These are phyloP conservation scores for Crypturellus tataupa DNA, from an alignment of 2,797 vertebrate genomes.

Conservation along the genomic window DNA sequence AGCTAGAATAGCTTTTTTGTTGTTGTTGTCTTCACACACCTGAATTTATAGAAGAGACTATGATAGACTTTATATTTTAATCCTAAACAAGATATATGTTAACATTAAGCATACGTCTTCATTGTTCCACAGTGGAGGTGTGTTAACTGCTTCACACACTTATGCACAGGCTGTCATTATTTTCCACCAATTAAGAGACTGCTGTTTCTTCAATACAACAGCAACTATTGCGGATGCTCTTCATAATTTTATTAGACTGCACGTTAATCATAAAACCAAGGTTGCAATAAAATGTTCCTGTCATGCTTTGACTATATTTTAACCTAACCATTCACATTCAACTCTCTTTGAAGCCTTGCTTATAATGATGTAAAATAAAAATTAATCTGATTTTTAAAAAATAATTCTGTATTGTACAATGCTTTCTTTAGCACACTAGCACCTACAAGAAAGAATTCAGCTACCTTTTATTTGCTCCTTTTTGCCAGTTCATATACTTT, in stretches of 20 bases:
- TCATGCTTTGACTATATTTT: neutral
- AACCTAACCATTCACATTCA: neutral
- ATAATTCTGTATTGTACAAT: neutral
- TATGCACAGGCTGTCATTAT: neutral
- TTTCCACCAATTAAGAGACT: neutral
- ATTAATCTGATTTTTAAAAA: neutral
- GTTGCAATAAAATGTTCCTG: neutral
- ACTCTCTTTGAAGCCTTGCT: neutral
- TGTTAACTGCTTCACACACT: neutral
- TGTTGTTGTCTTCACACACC: neutral
- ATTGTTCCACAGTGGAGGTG: neutral
- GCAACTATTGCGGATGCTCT: neutral
- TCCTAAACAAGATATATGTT: neutral
- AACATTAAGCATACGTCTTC: neutral
- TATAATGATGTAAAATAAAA: neutral
- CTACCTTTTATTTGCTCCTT: conserved; percentile 52
- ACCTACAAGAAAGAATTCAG: conserved; percentile 5
- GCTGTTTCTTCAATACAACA: neutral
- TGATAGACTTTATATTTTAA: neutral
- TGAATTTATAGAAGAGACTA: neutral
- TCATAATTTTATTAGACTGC: neutral
- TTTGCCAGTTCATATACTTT: conserved; percentile 50
- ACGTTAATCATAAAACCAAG: neutral
- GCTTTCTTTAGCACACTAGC: neutral
- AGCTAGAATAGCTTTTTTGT: neutral